A percentile compares a stretch with the other conserved stretches of the same genome.
Evolutionary conservation across 1,140 invertebrate species (phyloP).

Genomic region (Anoplophora glabripennis): DNA sequence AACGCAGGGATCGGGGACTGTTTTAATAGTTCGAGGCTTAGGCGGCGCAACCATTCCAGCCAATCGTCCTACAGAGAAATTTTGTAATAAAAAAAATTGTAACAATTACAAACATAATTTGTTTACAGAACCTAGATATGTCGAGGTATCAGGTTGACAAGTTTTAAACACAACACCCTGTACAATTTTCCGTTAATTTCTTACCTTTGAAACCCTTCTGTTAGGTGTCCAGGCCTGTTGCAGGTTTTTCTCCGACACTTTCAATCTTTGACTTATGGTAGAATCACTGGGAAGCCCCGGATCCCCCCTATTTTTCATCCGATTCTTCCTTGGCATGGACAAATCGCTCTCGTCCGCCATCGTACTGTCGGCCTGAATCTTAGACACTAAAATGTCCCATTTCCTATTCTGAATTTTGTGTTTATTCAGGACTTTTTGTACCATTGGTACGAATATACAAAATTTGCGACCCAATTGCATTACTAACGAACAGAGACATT

Average conservation of each 20-base stretch:
- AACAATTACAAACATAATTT: too few relatives aligned
- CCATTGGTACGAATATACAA: constrained; percentile 88
- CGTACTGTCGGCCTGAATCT: constrained; percentile 67
- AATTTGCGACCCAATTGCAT: constrained; percentile 88
- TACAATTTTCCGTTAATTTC: not conserved
- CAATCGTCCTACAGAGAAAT: constrained; percentile 75
- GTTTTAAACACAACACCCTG: too few relatives aligned
- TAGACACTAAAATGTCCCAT: constrained; percentile 69
- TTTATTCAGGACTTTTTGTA: constrained; percentile 78
- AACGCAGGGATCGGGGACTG: constrained; percentile 94
- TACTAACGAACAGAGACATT: constrained; percentile 84
- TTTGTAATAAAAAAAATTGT: too few relatives aligned
- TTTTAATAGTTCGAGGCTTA: constrained; percentile 91
- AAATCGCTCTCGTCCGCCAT: constrained; percentile 66
- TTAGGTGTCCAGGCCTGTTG: constrained; percentile 89
- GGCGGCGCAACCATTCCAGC: constrained; percentile 91
- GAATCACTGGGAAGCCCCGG: constrained; percentile 61
- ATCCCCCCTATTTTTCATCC: constrained; percentile 60
- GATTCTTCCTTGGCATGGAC: constrained; percentile 52
- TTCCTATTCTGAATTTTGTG: constrained; percentile 78
- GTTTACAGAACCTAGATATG: too few relatives aligned
- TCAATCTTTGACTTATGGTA: constrained; percentile 72
- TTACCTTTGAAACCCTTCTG: constrained; percentile 77
- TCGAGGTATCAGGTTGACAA: too few relatives aligned
- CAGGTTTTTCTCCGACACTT: constrained; percentile 78